These are phyloP conservation scores for Taxidea taxus DNA, from an alignment of 2,113 vertebrate genomes.

Conservation along the genomic window DNA sequence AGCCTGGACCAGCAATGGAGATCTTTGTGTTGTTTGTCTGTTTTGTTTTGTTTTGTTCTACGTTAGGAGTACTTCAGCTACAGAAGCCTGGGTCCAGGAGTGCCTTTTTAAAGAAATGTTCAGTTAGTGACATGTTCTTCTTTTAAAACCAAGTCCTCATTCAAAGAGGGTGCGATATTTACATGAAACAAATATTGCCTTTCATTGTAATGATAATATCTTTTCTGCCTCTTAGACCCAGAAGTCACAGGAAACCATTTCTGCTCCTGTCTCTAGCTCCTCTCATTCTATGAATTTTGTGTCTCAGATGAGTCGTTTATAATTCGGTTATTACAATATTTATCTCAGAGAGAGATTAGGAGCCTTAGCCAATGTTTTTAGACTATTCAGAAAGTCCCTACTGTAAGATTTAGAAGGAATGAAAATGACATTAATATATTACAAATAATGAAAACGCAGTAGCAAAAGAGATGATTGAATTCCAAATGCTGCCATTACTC, in stretches of 20 bases:
- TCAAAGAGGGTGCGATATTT: neutral
- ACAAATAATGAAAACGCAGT: neutral
- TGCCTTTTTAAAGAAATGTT: neutral
- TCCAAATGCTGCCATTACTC: slow-evolving; percentile 38
- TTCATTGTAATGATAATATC: neutral
- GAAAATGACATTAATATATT: neutral
- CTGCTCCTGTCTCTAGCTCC: neutral
- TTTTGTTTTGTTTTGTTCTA: neutral
- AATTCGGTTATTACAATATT: slow-evolving; percentile 38
- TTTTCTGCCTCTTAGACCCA: neutral
- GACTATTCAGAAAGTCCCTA: neutral
- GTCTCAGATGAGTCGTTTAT: neutral
- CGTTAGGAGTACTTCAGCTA: neutral
- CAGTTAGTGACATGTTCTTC: neutral
- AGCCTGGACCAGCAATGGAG: rapidly evolving
- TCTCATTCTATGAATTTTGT: neutral
- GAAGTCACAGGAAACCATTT: neutral
- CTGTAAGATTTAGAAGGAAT: slow-evolving; percentile 8
- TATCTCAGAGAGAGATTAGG: slow-evolving; percentile 22
- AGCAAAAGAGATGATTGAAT: slow-evolving; percentile 21
- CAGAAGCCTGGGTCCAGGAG: neutral
- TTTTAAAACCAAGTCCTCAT: neutral
- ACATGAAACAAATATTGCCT: neutral
- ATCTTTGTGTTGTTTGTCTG: neutral
- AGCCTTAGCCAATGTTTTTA: neutral